These are phyloP conservation scores for Eristalis intricaria DNA, from an alignment of 2,888 invertebrate genomes.

Conservation along the genomic window DNA sequence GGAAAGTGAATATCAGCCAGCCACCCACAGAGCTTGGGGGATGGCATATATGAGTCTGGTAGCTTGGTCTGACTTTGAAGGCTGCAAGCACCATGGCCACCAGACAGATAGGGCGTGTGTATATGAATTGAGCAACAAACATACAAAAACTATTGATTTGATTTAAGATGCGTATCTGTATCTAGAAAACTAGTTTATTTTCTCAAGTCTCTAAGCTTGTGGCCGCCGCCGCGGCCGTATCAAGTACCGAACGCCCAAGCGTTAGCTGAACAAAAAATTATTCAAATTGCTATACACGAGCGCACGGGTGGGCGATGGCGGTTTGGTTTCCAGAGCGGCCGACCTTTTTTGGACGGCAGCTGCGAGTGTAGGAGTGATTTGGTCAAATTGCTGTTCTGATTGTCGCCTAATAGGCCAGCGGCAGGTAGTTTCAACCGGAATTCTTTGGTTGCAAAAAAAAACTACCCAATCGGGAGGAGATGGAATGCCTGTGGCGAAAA, in stretches of 20 bases:
- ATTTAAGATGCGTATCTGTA: constrained; percentile 63
- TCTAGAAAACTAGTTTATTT: constrained; percentile 53
- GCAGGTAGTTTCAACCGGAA: constrained; percentile 31
- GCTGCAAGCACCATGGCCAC: constrained; percentile 57
- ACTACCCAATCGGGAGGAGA: background rate
- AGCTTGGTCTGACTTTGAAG: constrained; percentile 25
- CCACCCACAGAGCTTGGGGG: constrained; percentile 26
- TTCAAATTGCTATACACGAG: constrained; percentile 39
- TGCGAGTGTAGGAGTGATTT: constrained; percentile 55
- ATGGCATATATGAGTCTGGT: constrained; percentile 46
- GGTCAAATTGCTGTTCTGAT: constrained; percentile 53
- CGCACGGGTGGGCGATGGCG: constrained; percentile 28
- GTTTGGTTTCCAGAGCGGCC: constrained; percentile 48
- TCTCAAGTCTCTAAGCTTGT: constrained; percentile 12
- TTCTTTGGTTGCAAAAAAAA: constrained; percentile 20
- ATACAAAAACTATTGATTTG: constrained; percentile 50
- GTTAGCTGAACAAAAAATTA: constrained; percentile 42
- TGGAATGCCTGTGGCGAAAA: background rate
- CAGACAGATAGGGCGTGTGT: constrained; percentile 67
- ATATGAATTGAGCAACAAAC: constrained; percentile 37
- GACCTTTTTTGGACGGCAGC: constrained; percentile 62
- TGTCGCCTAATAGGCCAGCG: constrained; percentile 24
- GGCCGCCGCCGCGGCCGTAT: constrained; percentile 8
- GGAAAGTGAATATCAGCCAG: constrained; percentile 49
- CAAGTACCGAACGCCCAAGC: constrained; percentile 52